These are phyloP conservation scores for Albula goreensis DNA, from an alignment of 2,113 vertebrate species.

Conservation along the genomic window DNA sequence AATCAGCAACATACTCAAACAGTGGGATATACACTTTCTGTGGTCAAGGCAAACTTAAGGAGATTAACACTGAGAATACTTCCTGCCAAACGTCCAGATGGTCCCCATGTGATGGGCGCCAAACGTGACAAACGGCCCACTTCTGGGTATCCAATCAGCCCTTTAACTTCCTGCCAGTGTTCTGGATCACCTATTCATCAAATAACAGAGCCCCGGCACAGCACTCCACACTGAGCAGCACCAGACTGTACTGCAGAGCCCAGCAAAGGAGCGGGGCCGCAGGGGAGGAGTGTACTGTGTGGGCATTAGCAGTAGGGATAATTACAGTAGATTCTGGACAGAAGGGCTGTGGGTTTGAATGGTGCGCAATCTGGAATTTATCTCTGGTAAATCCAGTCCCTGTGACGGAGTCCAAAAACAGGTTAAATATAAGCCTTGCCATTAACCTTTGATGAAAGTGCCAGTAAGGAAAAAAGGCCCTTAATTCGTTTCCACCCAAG, in stretches of 20 bases:
- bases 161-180: slow-evolving; percentile 20
- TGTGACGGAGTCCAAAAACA: neutral
- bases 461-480: neutral
- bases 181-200: slow-evolving; percentile 7
- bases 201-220: neutral
- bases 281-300: neutral
- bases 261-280: neutral
- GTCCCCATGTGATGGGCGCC: slow-evolving; percentile 24
- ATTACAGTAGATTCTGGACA: neutral
- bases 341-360: neutral
- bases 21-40: slow-evolving; percentile 9
- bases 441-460: neutral
- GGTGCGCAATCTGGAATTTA: neutral
- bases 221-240: neutral
- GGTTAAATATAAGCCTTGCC: neutral
- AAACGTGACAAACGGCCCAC: slow-evolving; percentile 19
- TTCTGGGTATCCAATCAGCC: slow-evolving; percentile 12
- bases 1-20: slow-evolving; percentile 28
- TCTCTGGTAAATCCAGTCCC: neutral
- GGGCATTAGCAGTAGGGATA: neutral
- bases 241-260: neutral
- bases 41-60: slow-evolving; percentile 17
- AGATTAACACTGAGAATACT: slow-evolving; percentile 15
- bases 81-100: slow-evolving; percentile 27
- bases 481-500: neutral